Base-by-base conservation (phyloP, 1,140 invertebrate species). In the Sycophaga agraensis region DNA sequence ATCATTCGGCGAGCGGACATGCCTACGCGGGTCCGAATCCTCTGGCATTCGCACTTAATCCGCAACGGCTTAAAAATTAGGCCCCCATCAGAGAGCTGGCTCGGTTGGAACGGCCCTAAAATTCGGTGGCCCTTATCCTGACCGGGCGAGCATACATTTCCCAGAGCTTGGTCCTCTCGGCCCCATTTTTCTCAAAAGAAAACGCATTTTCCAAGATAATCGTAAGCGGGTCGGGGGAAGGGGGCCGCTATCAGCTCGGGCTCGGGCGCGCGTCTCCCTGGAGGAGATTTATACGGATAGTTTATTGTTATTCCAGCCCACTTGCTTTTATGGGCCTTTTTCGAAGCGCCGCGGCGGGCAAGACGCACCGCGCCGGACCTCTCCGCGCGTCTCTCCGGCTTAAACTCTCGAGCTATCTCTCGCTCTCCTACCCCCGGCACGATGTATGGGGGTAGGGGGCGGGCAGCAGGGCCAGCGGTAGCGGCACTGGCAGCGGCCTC, bases 291-390 rank as follows among this genome's bases (percentile, higher is more conserved):
- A 78, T 76, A 68, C 61, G 73, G 73, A 76, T 78, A 76, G 73
- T 76, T 78, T 76, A 78, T 76, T 78, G 76, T 78, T 78, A 78
- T 78, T 76, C 73, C 68, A 70, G 70, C 68, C 71, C 70, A 73
- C 73, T 78, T 76, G 70, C 71, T 76, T 78, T 76, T 78, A 78
- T 73, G 70, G 73, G 67, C 67, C 70, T 70, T 68, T 65, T 68
- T 70, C 63, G 51, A 68, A 69, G 68, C 70, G 69, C 59, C 59
- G 60, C 55, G 58, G 63, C 31, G 53, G 63, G 59, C 63, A 66
- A 43, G n/a, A n/a, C n/a, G n/a, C n/a, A n/a, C n/a, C n/a, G n/a
- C n/a, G n/a, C n/a, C n/a, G n/a, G n/a, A n/a, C n/a, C n/a, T n/a
- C n/a, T n/a, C n/a, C n/a, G n/a, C n/a, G n/a, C n/a, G n/a, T n/a